phyloP scores from a whole-genome alignment of 2,888 invertebrate genomes.

The Antheraea assamensis region DNA sequence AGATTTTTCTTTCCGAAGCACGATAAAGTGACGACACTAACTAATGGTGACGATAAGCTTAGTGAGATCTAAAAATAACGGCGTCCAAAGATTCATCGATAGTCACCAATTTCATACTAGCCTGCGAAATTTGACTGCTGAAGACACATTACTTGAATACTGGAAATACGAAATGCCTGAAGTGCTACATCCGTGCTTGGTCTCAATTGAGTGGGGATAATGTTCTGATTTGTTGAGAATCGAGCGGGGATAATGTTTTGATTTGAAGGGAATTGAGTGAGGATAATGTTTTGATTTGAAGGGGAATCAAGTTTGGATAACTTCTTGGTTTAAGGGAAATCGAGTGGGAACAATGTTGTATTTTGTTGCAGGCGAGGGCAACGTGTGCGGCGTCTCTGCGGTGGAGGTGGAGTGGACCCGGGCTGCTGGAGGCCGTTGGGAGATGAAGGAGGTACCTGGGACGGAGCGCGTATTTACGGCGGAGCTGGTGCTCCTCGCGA shows the following conservation, averaged over 20 bases:
- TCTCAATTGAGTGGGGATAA: neutral
- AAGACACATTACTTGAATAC: too few species aligned
- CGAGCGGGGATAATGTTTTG: neutral
- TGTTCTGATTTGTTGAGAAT: neutral
- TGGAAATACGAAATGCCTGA: too few species aligned
- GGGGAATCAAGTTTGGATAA: neutral
- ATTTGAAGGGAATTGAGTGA: neutral
- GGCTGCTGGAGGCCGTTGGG: constrained; percentile 95
- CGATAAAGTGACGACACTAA: too few species aligned
- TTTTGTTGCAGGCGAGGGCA: constrained; percentile 83
- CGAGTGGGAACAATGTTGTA: neutral
- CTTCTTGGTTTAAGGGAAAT: neutral
- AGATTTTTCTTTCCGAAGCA: too few species aligned
- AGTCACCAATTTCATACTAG: too few species aligned
- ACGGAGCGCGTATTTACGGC: constrained; percentile 91
- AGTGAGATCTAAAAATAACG: too few species aligned
- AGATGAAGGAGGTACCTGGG: constrained; percentile 93
- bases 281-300: neutral
- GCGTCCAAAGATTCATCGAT: too few species aligned
- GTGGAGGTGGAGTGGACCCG: constrained; percentile 97
- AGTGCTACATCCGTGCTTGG: too few species aligned
- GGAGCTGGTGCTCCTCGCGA: constrained; percentile 96
- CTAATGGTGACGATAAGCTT: too few species aligned
- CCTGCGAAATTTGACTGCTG: too few species aligned
- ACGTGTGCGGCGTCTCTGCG: constrained; percentile 95